These are phyloP conservation scores for Nesogale talazaci DNA, from an alignment of 2,113 vertebrate genomes.

Conservation along the genomic window DNA sequence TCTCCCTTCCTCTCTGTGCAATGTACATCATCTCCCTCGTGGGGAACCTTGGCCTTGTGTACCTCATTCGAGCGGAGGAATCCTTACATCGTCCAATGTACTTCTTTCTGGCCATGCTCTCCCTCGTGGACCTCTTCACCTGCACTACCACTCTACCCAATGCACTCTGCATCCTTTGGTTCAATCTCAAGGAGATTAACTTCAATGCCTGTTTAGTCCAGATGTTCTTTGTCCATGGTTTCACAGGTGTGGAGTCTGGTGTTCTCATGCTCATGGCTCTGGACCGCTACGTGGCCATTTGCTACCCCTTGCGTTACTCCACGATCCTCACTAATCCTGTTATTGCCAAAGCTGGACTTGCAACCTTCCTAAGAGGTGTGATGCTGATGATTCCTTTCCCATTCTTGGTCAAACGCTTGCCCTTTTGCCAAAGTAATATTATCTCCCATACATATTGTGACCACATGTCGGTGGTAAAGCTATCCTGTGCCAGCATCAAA, in stretches of 20 bases:
- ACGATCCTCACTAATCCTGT: slow-evolving; percentile 58
- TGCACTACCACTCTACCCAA: slow-evolving; percentile 68
- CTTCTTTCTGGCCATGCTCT: slow-evolving; percentile 68
- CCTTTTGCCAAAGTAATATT: slow-evolving; percentile 62
- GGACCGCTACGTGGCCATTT: background rate
- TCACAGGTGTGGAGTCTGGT: slow-evolving; percentile 41
- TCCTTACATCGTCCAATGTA: slow-evolving; percentile 69
- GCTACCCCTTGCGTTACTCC: slow-evolving; percentile 64
- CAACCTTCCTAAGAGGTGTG: slow-evolving; percentile 34
- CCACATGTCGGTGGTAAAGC: slow-evolving; percentile 75
- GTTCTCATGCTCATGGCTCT: no score
- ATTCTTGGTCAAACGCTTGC: slow-evolving; percentile 64
- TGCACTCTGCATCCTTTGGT: slow-evolving; percentile 67
- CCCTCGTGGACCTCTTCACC: slow-evolving; percentile 54
- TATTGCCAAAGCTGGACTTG: slow-evolving; percentile 46
- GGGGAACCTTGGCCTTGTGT: slow-evolving; percentile 70
- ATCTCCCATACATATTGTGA: slow-evolving; percentile 75
- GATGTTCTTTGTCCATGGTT: slow-evolving; percentile 71
- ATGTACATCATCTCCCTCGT: slow-evolving; percentile 70
- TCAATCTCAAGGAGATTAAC: slow-evolving; percentile 69
- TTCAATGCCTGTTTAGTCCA: slow-evolving; percentile 72
- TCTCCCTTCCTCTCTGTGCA: slow-evolving; percentile 67
- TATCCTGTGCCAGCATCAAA: slow-evolving; percentile 19
- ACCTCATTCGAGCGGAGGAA: slow-evolving; percentile 57
- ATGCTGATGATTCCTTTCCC: slow-evolving; percentile 70